phyloP scores from a whole-genome alignment of 2,113 vertebrate species.

The Spilogale gracilis region DNA sequence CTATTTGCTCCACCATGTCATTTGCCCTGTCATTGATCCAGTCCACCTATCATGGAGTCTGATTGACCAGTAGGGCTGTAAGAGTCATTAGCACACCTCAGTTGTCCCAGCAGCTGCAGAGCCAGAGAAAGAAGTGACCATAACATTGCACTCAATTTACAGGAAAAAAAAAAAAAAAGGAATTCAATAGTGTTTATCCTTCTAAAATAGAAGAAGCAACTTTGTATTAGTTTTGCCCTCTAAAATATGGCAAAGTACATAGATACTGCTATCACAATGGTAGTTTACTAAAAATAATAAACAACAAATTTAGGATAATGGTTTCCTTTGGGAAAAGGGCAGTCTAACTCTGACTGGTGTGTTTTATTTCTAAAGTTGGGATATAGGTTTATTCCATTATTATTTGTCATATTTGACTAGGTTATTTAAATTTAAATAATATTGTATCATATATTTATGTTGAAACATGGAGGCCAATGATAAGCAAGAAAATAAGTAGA shows the following conservation, averaged over 20 bases:
- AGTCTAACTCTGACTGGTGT: background rate
- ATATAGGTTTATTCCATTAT: background rate
- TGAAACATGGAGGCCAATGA: background rate
- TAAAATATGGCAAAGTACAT: background rate
- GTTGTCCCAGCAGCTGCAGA: background rate
- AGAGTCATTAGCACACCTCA: background rate
- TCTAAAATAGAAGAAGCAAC: background rate
- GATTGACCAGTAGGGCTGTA: background rate
- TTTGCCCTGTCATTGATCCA: fast-evolving
- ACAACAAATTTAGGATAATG: background rate
- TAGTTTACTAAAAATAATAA: background rate
- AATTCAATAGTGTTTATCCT: background rate
- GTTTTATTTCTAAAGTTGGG: constrained; percentile 24
- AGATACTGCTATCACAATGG: background rate
- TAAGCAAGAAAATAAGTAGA: background rate
- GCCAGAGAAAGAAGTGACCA: background rate
- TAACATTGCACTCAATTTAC: background rate
- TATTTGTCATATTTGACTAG: background rate
- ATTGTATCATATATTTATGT: background rate
- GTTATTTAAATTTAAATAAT: constrained; percentile 47
- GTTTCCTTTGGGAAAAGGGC: background rate
- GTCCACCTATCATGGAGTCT: no score
- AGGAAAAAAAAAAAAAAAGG: background rate
- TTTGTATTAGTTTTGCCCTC: background rate
- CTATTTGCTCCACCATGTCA: no score